Percentiles rank a stretch among this genome's conserved stretches.
phyloP scores from a whole-genome alignment of 2,113 vertebrate genomes.

The Mixornis gularis region DNA sequence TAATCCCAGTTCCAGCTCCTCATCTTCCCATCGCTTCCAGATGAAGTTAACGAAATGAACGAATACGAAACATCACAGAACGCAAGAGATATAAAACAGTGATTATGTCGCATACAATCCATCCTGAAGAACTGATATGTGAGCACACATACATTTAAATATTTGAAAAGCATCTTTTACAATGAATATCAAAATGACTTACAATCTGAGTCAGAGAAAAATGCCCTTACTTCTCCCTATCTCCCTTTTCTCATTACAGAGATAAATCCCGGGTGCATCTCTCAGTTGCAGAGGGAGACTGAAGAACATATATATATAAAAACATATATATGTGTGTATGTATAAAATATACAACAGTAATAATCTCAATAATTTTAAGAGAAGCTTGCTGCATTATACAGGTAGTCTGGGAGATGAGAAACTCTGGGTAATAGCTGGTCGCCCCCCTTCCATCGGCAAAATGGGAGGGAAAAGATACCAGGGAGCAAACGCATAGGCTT shows the following conservation, averaged over 20 bases:
- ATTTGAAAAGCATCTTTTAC: conserved; percentile 76
- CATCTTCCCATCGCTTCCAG: background rate
- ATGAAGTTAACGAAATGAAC: background rate
- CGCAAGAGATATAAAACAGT: conserved; percentile 31
- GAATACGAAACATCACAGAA: conserved; percentile 3
- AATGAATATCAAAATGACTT: conserved; percentile 76
- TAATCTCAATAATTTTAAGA: conserved; percentile 32
- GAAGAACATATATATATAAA: conserved; percentile 17
- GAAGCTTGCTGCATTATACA: conserved; percentile 6
- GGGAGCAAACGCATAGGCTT: background rate
- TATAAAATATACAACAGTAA: conserved; percentile 53
- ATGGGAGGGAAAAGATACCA: background rate
- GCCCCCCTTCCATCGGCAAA: background rate
- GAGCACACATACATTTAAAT: conserved; percentile 75
- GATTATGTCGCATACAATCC: conserved; percentile 44
- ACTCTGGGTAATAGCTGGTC: background rate
- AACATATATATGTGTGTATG: background rate
- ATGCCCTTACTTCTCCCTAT: conserved; percentile 65
- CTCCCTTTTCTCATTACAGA: conserved; percentile 78
- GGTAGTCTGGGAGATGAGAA: background rate
- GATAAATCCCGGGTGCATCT: conserved; percentile 68
- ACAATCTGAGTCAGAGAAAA: conserved; percentile 71
- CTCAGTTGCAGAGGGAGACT: conserved; percentile 40
- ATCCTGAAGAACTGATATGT: conserved; percentile 59
- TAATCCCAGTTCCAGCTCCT: background rate